A percentile compares a stretch with the other conserved stretches of the same genome.
phyloP scores from a whole-genome alignment of 2,113 vertebrate genomes.

The Ramphastos sulfuratus region DNA sequence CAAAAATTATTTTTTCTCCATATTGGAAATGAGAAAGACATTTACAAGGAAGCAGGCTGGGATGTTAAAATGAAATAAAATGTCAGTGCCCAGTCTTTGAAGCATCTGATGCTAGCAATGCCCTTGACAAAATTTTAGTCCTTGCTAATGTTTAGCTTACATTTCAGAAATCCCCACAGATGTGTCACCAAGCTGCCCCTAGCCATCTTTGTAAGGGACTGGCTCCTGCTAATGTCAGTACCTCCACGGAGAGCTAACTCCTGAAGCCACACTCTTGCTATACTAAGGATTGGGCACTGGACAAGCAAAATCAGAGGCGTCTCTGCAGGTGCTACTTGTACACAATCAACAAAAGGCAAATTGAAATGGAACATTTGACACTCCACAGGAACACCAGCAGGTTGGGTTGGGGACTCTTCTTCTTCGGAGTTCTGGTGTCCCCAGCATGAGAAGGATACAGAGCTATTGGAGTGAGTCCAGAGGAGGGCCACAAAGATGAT shows the following conservation, averaged over 20 bases:
- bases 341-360: neutral
- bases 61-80: neutral
- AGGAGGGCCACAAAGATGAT: no score
- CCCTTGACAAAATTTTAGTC: neutral
- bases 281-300: neutral
- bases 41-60: neutral
- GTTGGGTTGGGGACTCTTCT: neutral
- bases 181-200: neutral
- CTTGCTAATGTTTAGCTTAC: neutral
- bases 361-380: neutral
- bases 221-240: neutral
- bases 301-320: neutral
- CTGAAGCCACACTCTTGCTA: neutral
- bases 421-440: neutral
- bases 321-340: neutral
- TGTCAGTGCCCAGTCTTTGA: neutral
- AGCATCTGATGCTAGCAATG: neutral
- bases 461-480: no score
- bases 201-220: neutral
- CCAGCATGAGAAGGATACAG: no score
- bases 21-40: neutral
- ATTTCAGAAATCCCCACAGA: neutral
- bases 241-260: neutral
- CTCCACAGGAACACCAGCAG: neutral
- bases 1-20: neutral